phyloP scores from a whole-genome alignment of 2,888 invertebrate species.

The Marasmarcha lunaedactyla region DNA sequence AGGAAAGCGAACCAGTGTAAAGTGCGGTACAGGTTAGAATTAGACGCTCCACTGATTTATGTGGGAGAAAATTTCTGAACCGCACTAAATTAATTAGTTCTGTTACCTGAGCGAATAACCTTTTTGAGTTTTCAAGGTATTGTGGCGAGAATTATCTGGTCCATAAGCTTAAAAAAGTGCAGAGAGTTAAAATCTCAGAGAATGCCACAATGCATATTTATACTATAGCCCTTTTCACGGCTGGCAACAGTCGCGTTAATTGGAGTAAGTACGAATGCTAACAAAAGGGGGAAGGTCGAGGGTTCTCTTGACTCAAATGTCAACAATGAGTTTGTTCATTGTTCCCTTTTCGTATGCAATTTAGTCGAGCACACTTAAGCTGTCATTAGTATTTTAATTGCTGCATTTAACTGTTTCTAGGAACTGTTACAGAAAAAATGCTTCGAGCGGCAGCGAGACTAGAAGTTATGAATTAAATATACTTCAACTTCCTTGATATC shows the following conservation, averaged over 20 bases:
- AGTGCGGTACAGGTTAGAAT: neutral
- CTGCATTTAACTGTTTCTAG: too few species aligned
- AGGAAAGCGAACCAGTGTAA: neutral
- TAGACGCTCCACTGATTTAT: neutral
- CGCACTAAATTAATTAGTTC: neutral
- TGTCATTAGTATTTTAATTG: too few species aligned
- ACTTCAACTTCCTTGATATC: neutral
- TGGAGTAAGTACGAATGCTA: slow-evolving; percentile 23
- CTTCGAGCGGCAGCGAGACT: too few species aligned
- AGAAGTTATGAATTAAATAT: too few species aligned
- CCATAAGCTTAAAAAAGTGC: neutral
- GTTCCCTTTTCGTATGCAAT: neutral
- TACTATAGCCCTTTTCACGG: slow-evolving; percentile 33
- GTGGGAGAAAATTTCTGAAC: neutral
- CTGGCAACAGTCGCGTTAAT: slow-evolving; percentile 42
- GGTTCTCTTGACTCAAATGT: slow-evolving; percentile 41
- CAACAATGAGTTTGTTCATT: slow-evolving; percentile 19
- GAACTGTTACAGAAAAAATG: too few species aligned
- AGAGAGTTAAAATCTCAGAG: slow-evolving; percentile 5
- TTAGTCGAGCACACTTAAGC: too few species aligned
- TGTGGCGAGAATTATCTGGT: neutral
- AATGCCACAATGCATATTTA: too few species aligned
- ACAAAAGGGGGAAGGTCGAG: slow-evolving; percentile 37
- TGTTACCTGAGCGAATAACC: neutral
- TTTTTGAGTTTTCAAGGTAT: neutral